These are phyloP conservation scores for Bergia sp. DNA, from an alignment of 92 coral and sea anemone species.

Conservation along the genomic window DNA sequence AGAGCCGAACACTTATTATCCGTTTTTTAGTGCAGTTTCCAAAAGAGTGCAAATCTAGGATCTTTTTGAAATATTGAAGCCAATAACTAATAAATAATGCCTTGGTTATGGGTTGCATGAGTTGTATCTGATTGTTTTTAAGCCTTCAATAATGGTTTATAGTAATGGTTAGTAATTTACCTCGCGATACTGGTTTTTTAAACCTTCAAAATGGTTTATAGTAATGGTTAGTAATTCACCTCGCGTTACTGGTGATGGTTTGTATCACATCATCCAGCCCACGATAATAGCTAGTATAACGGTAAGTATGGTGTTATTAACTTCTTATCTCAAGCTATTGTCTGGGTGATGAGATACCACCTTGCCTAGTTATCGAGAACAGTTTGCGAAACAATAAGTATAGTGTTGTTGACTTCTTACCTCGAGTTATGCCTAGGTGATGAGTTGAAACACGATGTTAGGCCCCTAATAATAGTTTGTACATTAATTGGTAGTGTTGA, in stretches of 20 bases:
- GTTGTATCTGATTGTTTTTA: too few species aligned
- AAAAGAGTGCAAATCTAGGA: neutral
- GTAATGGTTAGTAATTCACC: neutral
- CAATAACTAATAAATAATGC: too few species aligned
- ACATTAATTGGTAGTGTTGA: neutral
- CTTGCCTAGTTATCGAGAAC: neutral
- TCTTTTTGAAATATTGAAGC: too few species aligned
- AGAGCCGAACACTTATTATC: neutral
- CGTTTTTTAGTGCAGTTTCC: neutral
- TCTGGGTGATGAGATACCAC: neutral
- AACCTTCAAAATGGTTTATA: too few species aligned
- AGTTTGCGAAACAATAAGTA: too few species aligned
- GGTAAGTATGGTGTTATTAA: too few species aligned
- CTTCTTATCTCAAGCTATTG: neutral
- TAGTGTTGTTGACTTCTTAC: neutral
- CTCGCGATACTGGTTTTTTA: too few species aligned
- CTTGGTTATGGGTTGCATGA: too few species aligned
- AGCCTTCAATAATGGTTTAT: too few species aligned
- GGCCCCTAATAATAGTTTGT: slow-evolving; percentile 17
- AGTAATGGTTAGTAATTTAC: neutral
- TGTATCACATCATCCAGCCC: neutral
- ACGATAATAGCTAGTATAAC: too few species aligned
- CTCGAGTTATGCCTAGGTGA: neutral
- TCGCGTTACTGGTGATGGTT: neutral
- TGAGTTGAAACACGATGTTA: slow-evolving; percentile 8